phyloP scores from a whole-genome alignment of 2,888 invertebrate species.

The Scaptodrosophila latifasciaeformis region DNA sequence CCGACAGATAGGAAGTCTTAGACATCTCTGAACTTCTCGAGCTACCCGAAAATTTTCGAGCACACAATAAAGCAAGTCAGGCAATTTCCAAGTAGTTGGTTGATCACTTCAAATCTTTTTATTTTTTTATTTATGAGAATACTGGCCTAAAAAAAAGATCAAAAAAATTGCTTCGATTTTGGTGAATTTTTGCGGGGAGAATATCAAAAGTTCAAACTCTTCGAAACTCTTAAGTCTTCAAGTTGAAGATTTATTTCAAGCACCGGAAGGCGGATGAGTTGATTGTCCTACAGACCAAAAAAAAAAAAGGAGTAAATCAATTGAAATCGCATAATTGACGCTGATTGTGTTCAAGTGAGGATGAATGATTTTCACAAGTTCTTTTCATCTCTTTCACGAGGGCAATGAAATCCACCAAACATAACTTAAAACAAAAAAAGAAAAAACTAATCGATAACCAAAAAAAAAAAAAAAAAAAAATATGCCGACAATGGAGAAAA shows the following conservation, averaged over 20 bases:
- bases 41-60: too few relatives aligned
- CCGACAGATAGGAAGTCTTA: too few relatives aligned
- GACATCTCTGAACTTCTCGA: too few relatives aligned
- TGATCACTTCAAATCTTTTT: too few relatives aligned
- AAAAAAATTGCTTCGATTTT: constrained; percentile 61
- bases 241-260: constrained; percentile 63
- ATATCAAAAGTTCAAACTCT: constrained; percentile 13
- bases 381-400: constrained; percentile 2
- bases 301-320: constrained; percentile 30
- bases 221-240: constrained; percentile 46
- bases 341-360: constrained; percentile 42
- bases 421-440: too few relatives aligned
- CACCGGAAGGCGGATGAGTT: constrained; percentile 56
- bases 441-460: constrained; percentile 8
- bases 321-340: constrained; percentile 50
- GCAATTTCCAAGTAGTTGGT: constrained; percentile 62
- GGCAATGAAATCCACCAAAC: constrained; percentile 37
- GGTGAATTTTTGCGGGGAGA: constrained; percentile 50
- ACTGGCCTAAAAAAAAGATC: constrained; percentile 17
- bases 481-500: constrained; percentile 20
- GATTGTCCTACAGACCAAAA: constrained; percentile 58
- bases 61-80: too few relatives aligned
- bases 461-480: background rate
- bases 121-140: constrained; percentile 49
- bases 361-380: constrained; percentile 24